Base-by-base conservation (phyloP, 2,113 vertebrate species). In the Lophura nycthemera region DNA sequence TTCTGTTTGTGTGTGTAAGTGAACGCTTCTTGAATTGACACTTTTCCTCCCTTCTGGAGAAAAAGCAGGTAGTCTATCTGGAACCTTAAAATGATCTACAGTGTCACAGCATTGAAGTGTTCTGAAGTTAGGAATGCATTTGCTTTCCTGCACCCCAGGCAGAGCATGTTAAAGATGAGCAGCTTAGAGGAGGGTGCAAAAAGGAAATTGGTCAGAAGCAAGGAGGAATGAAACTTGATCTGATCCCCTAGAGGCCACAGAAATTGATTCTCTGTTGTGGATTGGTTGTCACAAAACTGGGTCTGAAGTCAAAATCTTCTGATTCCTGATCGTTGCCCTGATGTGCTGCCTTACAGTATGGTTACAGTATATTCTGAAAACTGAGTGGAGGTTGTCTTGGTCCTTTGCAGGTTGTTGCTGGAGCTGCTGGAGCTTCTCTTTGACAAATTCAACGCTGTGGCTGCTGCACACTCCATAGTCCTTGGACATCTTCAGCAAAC, bases 401-500 rank as follows among this genome's bases (percentile, higher is more conserved):
- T 87, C 65, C 1, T 48, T 72, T 84, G 36, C 96, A 99, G 99
- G 97, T 97, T 99, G 65, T 97, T 99, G 87, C 97, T 99, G 97
- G 99, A 99, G 48, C 97, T 99, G 94, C 97, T 99, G 65, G 99
- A 99, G 96, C 97, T 99, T 30, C 93, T 99, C 69, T 99, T 99
- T 75, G 99, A 99, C 85, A 99, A 99, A 96, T 99, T 99, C 93
- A 99, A 99, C 5, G 99, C 99, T 1, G 99, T 99, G 78, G 99
- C 99, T 5, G 93, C 98, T 32, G 99, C 99, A 0, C 99, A 99
- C 90, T 98, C 98, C 0, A 97, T 99, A 50, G 99, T 99, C 76
- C 96, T 99, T 81, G 97, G 98, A 47, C 98, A 99, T 87, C 98
- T 99, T 89, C 99, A 99, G 96, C 98, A 98, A 88, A 98, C 98